Conservation (phyloP, 2,113 vertebrate species). For the Festucalex cinctus region DNA sequence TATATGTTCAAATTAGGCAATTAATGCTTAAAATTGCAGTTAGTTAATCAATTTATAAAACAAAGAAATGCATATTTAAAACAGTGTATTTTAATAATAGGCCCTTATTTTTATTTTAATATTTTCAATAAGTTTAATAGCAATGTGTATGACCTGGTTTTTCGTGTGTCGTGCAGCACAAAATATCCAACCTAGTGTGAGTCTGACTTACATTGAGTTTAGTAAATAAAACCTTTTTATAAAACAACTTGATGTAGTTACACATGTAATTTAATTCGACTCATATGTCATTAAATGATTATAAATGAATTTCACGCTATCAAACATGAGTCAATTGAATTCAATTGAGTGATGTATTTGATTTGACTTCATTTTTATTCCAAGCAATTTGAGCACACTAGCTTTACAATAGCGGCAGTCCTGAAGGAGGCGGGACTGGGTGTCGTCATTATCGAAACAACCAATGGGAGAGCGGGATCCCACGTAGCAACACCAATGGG, state of each 20-base stretch:
- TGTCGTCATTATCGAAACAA: not conserved
- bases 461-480: constrained; percentile 46
- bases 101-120: not conserved
- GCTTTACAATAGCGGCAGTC: not conserved
- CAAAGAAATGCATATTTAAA: not conserved
- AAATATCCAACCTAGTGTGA: too few species aligned
- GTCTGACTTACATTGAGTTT: not conserved
- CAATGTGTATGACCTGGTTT: not conserved
- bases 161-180: too few species aligned
- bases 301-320: not conserved
- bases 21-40: too few species aligned
- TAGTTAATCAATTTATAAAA: not conserved
- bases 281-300: not conserved
- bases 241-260: too few species aligned
- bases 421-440: constrained; percentile 41
- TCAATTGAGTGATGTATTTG: not conserved
- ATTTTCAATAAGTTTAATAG: not conserved
- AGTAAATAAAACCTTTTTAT: too few species aligned
- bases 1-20: too few species aligned
- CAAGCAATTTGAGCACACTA: not conserved
- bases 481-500: constrained; percentile 66
- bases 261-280: not conserved
- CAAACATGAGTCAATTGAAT: not conserved
- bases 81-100: not conserved
- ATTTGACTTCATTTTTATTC: not conserved